Evolutionary conservation across 2,888 invertebrate genomes (phyloP), one percentile per base, ranked within the genome.

Genomic region (Leptodirus hochenwartii): DNA sequence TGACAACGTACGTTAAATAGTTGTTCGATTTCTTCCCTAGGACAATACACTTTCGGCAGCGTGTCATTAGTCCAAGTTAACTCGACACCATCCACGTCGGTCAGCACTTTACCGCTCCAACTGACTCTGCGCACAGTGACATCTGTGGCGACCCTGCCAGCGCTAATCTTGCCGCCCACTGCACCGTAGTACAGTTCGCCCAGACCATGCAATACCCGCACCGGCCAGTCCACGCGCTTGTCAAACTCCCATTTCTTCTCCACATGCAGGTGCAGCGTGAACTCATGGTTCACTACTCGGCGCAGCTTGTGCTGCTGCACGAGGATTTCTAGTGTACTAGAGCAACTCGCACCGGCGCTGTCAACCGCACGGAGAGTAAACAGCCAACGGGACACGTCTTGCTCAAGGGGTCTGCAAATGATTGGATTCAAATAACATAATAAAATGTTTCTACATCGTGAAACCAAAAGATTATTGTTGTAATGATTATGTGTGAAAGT

Each of bases 11-110:
- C 77, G 58, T 64, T 64, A 53, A 69, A 66, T 20, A 84, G 53
- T 39, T 66, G 57, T 29, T 69, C 66, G 15, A 90, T 73, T 43
- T 78, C 74, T 29, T 66, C 64, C 41, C 69, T 72, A 0, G 87
- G 84, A 42, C 90, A 91, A 25, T 66, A 66, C 42, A 69, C 71
- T 27, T 75, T 74, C 0, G 81, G 74, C 40, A 90, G 50, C 5
- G 81, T 78, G 40, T 84, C 85, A 47, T 91, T 91, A 11, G 84
- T 77, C 82, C 82, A 85, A 16, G 70, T 75, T 49, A 69, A 81
- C 42, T 69, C 69, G 41, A 62, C 70, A 45, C 66, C 64, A 45
- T 65, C 69, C n/a, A n/a, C n/a, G n/a, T n/a, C n/a, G n/a, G n/a
- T n/a, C n/a, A n/a, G n/a, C n/a, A n/a, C n/a, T n/a, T n/a, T n/a